Evolutionary conservation across 1,140 invertebrate species (phyloP), one percentile per base, ranked within the genome.

Genomic region (Lepidurus arcticus): DNA sequence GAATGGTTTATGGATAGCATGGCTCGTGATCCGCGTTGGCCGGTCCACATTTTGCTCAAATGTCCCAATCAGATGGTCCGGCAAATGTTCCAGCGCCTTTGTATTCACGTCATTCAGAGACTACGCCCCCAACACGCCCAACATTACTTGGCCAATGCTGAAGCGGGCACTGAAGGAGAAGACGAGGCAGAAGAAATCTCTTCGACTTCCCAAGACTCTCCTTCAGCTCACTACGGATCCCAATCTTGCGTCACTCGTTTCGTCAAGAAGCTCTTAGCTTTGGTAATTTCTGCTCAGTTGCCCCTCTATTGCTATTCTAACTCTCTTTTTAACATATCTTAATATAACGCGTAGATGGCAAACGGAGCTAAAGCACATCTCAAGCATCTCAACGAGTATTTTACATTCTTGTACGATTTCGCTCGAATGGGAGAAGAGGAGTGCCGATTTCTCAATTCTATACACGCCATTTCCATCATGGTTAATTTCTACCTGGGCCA

Each of bases 11-110:
- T 98, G 21, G 92, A 94, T 81, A 92, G 94, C 82, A 96, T 98
- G 95, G 93, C 94, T 1, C 87, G 92, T 77, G 92, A 96, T 84
- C 94, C 93, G 26, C 96, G 94, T 92, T 98, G 96, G 96, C 94
- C 94, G 1, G 91, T 97, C 80, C 94, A 97, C 86, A 95, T 96
- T 80, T 87, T 98, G 82, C 93, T 98, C 82, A 95, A 95, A 86
- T 98, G 96, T 86, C 94, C 95, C 7, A 97, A 96, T 88, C 94
- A 96, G 87, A 95, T 96, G 90, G 94, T 97, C 44, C 88, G 95
- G 76, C 94, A 97, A 86, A 96, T 96, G 92, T 94, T 94, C 85
- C 94, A 96, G 85, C 88, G 95, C 82, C 87, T 98, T 76, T 94
- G 95, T 81, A 95, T 97, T 84, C 95, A 97, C 85, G 95, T 97